These are phyloP conservation scores for Protobothrops mucrosquamatus DNA, from an alignment of 2,113 vertebrate genomes.

Conservation along the genomic window DNA sequence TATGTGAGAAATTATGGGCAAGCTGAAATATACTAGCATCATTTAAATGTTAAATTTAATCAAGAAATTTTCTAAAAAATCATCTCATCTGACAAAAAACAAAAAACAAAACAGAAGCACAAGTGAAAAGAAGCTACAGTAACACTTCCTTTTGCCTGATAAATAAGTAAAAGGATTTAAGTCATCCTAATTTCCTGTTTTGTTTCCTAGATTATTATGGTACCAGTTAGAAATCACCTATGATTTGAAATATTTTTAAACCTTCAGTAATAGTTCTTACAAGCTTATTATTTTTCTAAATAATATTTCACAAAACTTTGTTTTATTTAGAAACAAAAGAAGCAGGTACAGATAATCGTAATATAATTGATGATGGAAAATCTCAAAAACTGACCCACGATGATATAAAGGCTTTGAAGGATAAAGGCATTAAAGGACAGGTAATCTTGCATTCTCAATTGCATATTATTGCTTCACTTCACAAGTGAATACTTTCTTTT, in stretches of 20 bases:
- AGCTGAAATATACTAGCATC: neutral
- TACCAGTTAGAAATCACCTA: neutral
- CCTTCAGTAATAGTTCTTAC: neutral
- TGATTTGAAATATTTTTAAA: neutral
- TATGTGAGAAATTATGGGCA: neutral
- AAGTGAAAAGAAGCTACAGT: neutral
- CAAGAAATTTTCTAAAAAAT: neutral
- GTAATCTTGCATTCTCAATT: constrained; percentile 63
- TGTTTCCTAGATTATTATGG: too few relatives aligned
- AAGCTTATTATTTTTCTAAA: neutral
- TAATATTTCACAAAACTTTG: constrained; percentile 35
- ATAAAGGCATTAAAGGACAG: constrained; percentile 94
- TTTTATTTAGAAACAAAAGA: constrained; percentile 82
- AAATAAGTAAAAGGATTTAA: neutral
- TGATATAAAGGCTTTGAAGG: constrained; percentile 95
- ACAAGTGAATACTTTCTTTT: neutral
- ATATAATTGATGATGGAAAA: constrained; percentile 95
- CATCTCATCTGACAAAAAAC: neutral
- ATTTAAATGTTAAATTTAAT: neutral
- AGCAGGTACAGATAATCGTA: constrained; percentile 94
- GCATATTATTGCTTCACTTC: neutral
- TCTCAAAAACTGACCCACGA: constrained; percentile 97
- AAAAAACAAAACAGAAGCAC: neutral
- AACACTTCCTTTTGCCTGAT: neutral
- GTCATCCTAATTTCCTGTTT: neutral